Evolutionary conservation across 2,797 vertebrate genomes (phyloP).

Genomic region (Dipus sagitta): DNA sequence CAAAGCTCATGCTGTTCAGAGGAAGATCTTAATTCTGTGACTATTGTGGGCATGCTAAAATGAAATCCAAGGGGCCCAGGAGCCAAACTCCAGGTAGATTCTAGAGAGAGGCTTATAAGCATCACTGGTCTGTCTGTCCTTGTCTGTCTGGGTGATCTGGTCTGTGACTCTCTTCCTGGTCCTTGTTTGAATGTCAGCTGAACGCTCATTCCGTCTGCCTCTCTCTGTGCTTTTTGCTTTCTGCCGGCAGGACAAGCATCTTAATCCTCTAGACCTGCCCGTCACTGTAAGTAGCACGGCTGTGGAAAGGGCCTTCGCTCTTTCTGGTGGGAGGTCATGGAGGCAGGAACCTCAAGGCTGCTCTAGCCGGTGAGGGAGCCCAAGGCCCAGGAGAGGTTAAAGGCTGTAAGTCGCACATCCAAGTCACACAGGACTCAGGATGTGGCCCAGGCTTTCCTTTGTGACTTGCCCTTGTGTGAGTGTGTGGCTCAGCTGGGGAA

Average conservation of each 20-base stretch:
- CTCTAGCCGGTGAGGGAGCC: background rate
- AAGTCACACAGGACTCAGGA: background rate
- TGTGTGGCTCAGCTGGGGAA: background rate
- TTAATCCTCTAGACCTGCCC: constrained; percentile 96
- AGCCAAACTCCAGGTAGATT: background rate
- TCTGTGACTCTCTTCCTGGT: constrained; percentile 82
- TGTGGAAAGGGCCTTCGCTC: constrained; percentile 69
- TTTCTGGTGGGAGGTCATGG: constrained; percentile 67
- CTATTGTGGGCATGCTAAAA: background rate
- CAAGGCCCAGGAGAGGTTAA: background rate
- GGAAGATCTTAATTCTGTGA: background rate
- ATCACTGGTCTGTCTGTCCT: constrained; percentile 84
- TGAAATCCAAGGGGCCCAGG: background rate
- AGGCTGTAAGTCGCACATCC: background rate
- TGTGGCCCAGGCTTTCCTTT: background rate
- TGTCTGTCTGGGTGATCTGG: constrained; percentile 84
- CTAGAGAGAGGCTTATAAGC: constrained; percentile 51
- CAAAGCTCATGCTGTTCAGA: background rate
- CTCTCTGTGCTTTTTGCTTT: constrained; percentile 90
- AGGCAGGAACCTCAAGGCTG: constrained; percentile 9
- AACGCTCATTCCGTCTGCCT: constrained; percentile 88
- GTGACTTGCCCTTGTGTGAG: background rate
- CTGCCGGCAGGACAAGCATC: constrained; percentile 93
- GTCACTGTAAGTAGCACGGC: constrained; percentile 94
- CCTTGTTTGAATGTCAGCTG: constrained; percentile 81